Evolutionary conservation across 2,888 invertebrate species (phyloP).

Genomic region (Dolichomitus sp.): DNA sequence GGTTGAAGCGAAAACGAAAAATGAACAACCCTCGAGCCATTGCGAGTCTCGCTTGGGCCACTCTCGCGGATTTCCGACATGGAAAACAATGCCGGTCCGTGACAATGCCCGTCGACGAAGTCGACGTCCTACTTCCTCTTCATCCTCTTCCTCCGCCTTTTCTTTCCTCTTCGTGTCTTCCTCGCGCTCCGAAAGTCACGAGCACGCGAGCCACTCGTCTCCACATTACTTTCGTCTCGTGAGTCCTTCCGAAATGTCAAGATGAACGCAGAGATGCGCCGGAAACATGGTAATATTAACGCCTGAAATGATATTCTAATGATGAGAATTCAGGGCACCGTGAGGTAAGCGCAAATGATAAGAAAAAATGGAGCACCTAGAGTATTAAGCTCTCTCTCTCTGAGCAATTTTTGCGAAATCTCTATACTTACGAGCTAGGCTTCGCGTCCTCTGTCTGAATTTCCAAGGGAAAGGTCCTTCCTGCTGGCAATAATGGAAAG

Average conservation of each 20-base stretch:
- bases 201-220: constrained; percentile 58
- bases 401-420: constrained; percentile 19
- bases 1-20: constrained; percentile 73
- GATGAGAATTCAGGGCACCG: constrained; percentile 48
- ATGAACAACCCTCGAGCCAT: constrained; percentile 74
- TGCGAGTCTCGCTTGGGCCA: constrained; percentile 69
- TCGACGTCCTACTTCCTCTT: constrained; percentile 62
- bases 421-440: constrained; percentile 11
- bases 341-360: constrained; percentile 35
- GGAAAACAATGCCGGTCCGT: constrained; percentile 78
- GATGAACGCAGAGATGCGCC: constrained; percentile 20
- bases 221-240: constrained; percentile 56
- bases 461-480: constrained; percentile 54
- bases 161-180: constrained; percentile 23
- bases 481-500: constrained; percentile 65
- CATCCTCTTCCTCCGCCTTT: constrained; percentile 9
- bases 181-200: constrained; percentile 55
- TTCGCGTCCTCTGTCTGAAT: constrained; percentile 29
- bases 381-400: background rate
- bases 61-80: constrained; percentile 74
- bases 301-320: constrained; percentile 5
- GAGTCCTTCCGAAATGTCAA: constrained; percentile 52
- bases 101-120: constrained; percentile 71
- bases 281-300: constrained; percentile 1
- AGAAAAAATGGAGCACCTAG: constrained; percentile 33